Base-by-base conservation (phyloP, 2,888 invertebrate genomes). In the Eupithecia dodoneata region DNA sequence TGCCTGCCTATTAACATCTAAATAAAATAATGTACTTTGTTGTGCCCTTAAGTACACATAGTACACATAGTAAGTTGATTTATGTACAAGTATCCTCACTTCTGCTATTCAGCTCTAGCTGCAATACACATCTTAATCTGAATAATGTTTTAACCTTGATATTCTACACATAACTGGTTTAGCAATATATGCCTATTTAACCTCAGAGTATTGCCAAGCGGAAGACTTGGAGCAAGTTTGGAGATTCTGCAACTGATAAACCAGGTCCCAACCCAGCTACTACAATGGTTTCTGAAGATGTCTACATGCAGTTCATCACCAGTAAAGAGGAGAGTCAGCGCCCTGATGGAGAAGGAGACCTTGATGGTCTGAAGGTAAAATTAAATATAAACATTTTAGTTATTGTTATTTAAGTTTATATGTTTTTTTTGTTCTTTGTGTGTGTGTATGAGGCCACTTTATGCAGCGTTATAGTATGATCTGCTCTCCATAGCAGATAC, bases 261-360 rank as follows among this genome's bases (percentile, higher is more conserved):
- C 98, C 99, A n/a, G 99, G 99, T 0, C 99, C 99, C 0, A 99
- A 99, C 92, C 98, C 99, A 30, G 98, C 99, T n/a, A 99, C 99
- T 6, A 99, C 99, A 1, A 98, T 99, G 87, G 98, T 98, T 1
- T 97, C 98, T 80, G 99, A 99, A 95, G 99, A 99, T 95, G 98
- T 99, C 9, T 98, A 97, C 87, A 98, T 99, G 98, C 99, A 98
- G 88, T 98, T 98, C 87, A 97, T 98, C 74, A 97, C 97, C 47
- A 97, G 97, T 86, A 98, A 98, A 89, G 98, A 98, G 87, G 98
- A 98, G 86, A 97, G 98, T 81, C 97, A 97, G 83, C 97, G 98
- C 80, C 97, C 97, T 66, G 98, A 98, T 86, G 99, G 63, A 63
- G 30, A 99, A 85, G 97, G 97, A 85, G 96, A 97, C 3, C 93